Evolutionary conservation across 1,140 invertebrate species (phyloP).

Genomic region (Linepithema humile): DNA sequence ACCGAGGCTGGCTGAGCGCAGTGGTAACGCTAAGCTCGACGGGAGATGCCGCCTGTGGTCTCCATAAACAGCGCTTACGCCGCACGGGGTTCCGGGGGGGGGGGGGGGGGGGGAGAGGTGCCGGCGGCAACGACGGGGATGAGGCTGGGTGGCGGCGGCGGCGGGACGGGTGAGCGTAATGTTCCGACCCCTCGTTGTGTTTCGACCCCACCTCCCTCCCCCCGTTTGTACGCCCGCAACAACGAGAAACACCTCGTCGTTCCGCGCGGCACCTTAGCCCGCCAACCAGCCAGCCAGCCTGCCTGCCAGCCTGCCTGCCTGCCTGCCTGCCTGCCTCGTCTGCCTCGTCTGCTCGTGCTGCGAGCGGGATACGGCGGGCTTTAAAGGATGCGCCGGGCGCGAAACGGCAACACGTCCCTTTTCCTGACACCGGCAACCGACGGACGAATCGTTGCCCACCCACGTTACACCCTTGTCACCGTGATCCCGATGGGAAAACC

Average conservation of each 20-base stretch:
- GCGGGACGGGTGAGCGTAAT: slow-evolving; percentile 45
- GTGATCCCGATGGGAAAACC: slow-evolving; percentile 66
- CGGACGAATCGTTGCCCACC: slow-evolving; percentile 60
- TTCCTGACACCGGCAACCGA: slow-evolving; percentile 12
- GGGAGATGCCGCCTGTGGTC: slow-evolving; percentile 77
- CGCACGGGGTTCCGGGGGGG: slow-evolving; percentile 5
- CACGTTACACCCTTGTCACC: slow-evolving; percentile 44
- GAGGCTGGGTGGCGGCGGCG: not conserved
- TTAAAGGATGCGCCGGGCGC: slow-evolving; percentile 66
- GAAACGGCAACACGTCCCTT: slow-evolving; percentile 60
- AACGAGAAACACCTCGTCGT: slow-evolving; percentile 66
- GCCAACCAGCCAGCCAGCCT: not conserved
- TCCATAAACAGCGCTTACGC: slow-evolving; percentile 79
- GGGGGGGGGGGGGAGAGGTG: not conserved
- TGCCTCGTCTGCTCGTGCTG: slow-evolving; percentile 41
- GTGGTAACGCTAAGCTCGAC: slow-evolving; percentile 77
- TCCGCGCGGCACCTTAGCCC: slow-evolving; percentile 60
- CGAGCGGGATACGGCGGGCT: slow-evolving; percentile 63
- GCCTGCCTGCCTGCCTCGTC: not conserved
- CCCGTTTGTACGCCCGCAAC: slow-evolving; percentile 43
- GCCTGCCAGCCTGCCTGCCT: not conserved
- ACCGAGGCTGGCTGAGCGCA: slow-evolving; percentile 66
- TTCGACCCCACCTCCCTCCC: slow-evolving; percentile 25
- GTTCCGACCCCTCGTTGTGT: slow-evolving; percentile 68
- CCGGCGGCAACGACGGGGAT: not conserved